phyloP scores from a whole-genome alignment of 2,113 vertebrate genomes.

The Bettongia penicillata region DNA sequence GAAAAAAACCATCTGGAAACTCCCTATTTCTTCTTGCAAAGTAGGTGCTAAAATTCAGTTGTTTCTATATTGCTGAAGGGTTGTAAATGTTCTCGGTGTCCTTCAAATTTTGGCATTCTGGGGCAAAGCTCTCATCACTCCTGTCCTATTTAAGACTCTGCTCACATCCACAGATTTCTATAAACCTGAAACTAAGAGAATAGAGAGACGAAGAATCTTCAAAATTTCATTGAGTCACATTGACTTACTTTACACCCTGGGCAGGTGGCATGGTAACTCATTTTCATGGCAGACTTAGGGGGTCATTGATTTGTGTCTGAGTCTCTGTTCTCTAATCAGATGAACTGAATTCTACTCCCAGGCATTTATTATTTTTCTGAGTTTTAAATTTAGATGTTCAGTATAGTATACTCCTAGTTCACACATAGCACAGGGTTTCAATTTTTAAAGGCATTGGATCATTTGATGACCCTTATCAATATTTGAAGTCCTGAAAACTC shows the following conservation, averaged over 20 bases:
- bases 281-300: not conserved
- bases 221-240: not conserved
- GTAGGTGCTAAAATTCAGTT: not conserved
- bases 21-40: not conserved
- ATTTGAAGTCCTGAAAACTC: not conserved
- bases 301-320: not conserved
- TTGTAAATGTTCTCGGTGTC: not conserved
- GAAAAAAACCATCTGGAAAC: not conserved
- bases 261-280: not conserved
- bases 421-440: not conserved
- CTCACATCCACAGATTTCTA: not conserved
- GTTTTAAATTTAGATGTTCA: not conserved
- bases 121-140: not conserved
- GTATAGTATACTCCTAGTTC: not conserved
- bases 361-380: not conserved
- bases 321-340: not conserved
- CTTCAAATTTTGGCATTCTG: not conserved
- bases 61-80: not conserved
- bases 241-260: not conserved
- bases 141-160: not conserved
- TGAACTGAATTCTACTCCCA: not conserved
- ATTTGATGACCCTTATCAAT: not conserved
- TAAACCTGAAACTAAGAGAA: not conserved
- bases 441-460: not conserved
- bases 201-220: not conserved